Evolutionary conservation across 2,797 vertebrate genomes (phyloP).

Genomic region (Schizopygopsis malacanthus): DNA sequence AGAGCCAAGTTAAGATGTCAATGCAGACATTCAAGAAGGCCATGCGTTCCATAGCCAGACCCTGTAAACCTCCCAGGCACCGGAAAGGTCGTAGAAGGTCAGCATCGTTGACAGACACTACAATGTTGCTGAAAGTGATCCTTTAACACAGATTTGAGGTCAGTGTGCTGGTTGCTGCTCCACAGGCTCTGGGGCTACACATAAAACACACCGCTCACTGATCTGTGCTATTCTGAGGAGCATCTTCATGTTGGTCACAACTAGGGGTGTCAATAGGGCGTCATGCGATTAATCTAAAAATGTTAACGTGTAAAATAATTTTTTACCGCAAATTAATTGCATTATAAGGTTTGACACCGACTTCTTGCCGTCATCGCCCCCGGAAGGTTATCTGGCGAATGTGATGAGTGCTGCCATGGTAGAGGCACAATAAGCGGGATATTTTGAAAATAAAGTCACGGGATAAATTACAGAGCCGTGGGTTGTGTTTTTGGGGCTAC

Average conservation of each 20-base stretch:
- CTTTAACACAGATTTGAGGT: constrained; percentile 14
- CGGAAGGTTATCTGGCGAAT: too few species aligned
- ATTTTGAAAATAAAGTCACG: too few species aligned
- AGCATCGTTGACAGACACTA: background rate
- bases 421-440: too few species aligned
- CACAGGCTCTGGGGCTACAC: background rate
- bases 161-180: background rate
- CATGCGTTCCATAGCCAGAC: constrained; percentile 8
- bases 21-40: constrained; percentile 20
- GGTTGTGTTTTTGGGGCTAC: too few species aligned
- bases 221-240: constrained; percentile 10
- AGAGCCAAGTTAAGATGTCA: constrained; percentile 35
- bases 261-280: too few species aligned
- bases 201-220: background rate
- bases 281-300: too few species aligned
- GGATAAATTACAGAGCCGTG: too few species aligned
- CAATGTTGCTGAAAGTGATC: background rate
- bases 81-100: constrained; percentile 26
- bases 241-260: constrained; percentile 15
- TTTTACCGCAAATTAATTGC: too few species aligned
- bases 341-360: too few species aligned
- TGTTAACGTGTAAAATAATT: too few species aligned
- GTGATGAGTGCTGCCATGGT: too few species aligned
- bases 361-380: too few species aligned
- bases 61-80: background rate